Percentiles rank a stretch among this genome's conserved stretches.
These are phyloP conservation scores for Anarhynchus alexandrinus DNA, from an alignment of 2,113 vertebrate species.

Conservation along the genomic window DNA sequence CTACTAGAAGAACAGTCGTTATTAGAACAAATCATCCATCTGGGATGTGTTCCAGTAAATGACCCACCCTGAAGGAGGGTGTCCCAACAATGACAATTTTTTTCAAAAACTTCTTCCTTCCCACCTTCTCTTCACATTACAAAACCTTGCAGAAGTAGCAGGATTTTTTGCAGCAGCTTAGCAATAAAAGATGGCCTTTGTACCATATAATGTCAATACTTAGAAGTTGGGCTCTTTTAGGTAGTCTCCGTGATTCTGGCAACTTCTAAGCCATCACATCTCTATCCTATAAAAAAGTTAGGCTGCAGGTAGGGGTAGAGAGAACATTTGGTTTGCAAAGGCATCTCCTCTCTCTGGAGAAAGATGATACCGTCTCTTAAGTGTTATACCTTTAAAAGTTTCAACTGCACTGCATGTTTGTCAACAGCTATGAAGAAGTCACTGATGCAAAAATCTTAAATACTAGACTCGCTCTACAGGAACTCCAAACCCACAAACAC, in stretches of 20 bases:
- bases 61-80: background rate
- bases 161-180: background rate
- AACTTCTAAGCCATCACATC: background rate
- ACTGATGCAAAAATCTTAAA: background rate
- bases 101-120: background rate
- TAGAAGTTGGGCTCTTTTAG: background rate
- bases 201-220: background rate
- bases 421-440: background rate
- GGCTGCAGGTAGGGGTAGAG: background rate
- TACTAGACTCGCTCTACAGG: background rate
- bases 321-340: background rate
- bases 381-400: background rate
- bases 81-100: background rate
- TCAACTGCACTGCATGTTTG: background rate
- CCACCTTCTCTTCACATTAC: background rate
- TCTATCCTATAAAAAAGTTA: background rate
- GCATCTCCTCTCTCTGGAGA: background rate
- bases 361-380: background rate
- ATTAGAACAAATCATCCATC: background rate
- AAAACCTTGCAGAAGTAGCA: background rate
- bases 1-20: background rate
- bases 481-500: background rate
- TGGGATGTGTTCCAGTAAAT: background rate
- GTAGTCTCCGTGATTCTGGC: background rate
- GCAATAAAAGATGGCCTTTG: background rate